Evolutionary conservation across 2,797 vertebrate species (phyloP), one percentile per base, ranked within the genome.

Genomic region (Gymnothorax javanicus): DNA sequence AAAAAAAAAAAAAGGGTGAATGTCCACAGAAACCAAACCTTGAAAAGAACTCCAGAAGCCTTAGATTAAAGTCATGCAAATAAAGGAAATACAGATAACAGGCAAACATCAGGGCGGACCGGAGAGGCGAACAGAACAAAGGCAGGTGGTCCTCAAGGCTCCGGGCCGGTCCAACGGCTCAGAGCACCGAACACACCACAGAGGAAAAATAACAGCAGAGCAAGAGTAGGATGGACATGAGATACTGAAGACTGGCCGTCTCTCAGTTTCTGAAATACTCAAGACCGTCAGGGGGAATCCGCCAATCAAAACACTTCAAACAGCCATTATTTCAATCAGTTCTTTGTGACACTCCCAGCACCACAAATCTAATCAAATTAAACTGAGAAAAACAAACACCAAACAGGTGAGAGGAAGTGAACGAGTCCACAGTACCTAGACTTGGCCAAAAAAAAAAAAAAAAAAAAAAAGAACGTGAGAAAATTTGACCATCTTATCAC

Each of bases 41-140:
- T 23, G 57, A 13, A 59, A 56, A 83, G 5, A 17, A 11, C 27
- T 83, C 43, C 57, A 25, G 7, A 4, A 82, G 52, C 17, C 23
- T 25, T 83, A 82, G 23, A 56, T 15, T 27, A 20, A 27, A 1
- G 82, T 0, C 83, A 59, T 50, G n/a, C 56, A 67, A 88, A 84
- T 43, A 81, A 79, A 86, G 27, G n/a, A 56, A 60, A 25, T 59
- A 15, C 25, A 15, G 57, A 11, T 27, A 3, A 88, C 4, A 20
- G 86, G 85, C 73, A 15, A 17, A 85, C 87, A 50, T 58, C 6
- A 4, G 82, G 57, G 86, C 71, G 79, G 25, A 88, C 58, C 50
- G 2, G 23, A 57, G 64, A 12, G 86, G 62, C 25, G 73, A 77
- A 88, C 17, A 50, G 50, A 60, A 71, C 79, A 7, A 50, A 27